These are phyloP conservation scores for Laodelphax striatellus DNA, from an alignment of 1,140 invertebrate species.

Conservation along the genomic window DNA sequence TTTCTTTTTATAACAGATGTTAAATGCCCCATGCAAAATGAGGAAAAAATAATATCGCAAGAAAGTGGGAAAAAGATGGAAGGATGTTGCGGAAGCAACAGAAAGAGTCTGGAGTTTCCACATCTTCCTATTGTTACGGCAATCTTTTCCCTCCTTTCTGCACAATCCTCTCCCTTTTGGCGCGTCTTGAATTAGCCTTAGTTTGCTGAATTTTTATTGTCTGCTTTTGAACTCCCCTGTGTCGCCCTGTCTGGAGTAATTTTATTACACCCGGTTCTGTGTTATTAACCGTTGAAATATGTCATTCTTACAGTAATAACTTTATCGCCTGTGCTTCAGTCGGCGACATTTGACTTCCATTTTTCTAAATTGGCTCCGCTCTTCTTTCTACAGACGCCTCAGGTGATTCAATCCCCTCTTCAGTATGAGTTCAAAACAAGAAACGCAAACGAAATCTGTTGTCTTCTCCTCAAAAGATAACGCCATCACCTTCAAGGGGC, in stretches of 20 bases:
- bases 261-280: conserved; percentile 10
- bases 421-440: too few relatives aligned
- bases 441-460: too few relatives aligned
- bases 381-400: background rate
- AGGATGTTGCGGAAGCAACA: conserved; percentile 5
- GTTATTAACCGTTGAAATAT: conserved; percentile 9
- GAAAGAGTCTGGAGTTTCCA: conserved; percentile 5
- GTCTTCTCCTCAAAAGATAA: too few relatives aligned
- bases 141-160: background rate
- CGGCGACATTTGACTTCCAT: background rate
- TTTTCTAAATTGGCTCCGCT: background rate
- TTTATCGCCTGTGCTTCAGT: background rate
- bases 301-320: conserved; percentile 7
- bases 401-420: too few relatives aligned
- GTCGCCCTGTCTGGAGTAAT: conserved; percentile 3
- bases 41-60: conserved; percentile 2
- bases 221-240: background rate
- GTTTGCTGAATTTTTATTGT: conserved; percentile 15
- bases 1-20: conserved; percentile 18
- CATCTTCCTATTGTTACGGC: conserved; percentile 3
- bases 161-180: background rate
- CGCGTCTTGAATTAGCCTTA: conserved; percentile 9
- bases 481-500: too few relatives aligned
- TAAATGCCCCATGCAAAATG: conserved; percentile 19
- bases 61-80: conserved; percentile 5